Conservation (phyloP, 2,113 vertebrate species). For the Microtus montanus region DNA sequence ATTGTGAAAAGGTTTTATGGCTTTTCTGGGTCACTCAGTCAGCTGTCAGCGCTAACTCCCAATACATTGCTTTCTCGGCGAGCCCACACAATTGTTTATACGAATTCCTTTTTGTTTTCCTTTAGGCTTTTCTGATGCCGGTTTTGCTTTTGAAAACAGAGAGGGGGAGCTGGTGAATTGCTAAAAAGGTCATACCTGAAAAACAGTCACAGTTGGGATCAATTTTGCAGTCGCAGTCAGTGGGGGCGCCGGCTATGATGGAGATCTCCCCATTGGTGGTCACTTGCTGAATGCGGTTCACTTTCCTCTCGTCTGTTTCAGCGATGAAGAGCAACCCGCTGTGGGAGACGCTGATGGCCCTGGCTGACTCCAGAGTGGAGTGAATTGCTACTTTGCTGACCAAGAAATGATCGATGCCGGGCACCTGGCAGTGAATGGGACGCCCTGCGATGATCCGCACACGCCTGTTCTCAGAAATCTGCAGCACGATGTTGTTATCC, state of each 20-base stretch:
- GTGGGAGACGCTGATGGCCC: slow-evolving; percentile 96
- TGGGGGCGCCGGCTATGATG: slow-evolving; percentile 93
- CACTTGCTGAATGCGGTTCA: slow-evolving; percentile 98
- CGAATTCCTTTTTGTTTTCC: slow-evolving; percentile 40
- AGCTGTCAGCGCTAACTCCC: background rate
- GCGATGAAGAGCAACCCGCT: slow-evolving; percentile 95
- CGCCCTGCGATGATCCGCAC: slow-evolving; percentile 96
- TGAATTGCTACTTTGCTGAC: slow-evolving; percentile 94
- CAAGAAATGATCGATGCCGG: slow-evolving; percentile 93
- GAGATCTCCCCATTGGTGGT: slow-evolving; percentile 97
- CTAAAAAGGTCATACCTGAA: slow-evolving; percentile 87
- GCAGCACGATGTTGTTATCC: slow-evolving; percentile 98
- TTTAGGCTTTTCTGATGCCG: slow-evolving; percentile 39
- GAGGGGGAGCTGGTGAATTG: slow-evolving; percentile 58
- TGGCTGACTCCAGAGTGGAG: slow-evolving; percentile 93
- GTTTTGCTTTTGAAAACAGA: slow-evolving; percentile 61
- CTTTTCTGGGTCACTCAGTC: background rate
- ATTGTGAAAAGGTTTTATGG: background rate
- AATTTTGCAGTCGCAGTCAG: slow-evolving; percentile 99
- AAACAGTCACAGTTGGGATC: slow-evolving; percentile 99
- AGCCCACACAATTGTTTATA: slow-evolving; percentile 4
- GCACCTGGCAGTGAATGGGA: slow-evolving; percentile 98
- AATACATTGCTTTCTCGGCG: background rate
- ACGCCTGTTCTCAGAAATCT: slow-evolving; percentile 93
- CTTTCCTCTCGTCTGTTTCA: slow-evolving; percentile 97